Evolutionary conservation across 2,797 vertebrate genomes (phyloP), one percentile per base, ranked within the genome.

Genomic region (Chaetophractus vellerosus): DNA sequence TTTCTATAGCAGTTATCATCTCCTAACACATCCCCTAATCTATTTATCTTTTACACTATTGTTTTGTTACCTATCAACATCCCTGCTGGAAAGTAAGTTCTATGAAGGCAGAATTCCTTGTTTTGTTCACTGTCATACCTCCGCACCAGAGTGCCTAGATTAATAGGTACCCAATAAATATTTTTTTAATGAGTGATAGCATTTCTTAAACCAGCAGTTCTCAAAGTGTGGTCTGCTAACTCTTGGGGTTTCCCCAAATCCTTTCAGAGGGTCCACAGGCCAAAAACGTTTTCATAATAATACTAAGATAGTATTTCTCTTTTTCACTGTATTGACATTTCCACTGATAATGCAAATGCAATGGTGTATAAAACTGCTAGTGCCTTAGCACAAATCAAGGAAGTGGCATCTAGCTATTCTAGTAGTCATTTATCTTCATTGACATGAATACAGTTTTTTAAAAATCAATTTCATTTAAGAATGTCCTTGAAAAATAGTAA

Each of bases 261-360:
- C 88, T 50, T 72, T 83, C 36, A 64, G 78, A n/a, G 31, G 18
- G 38, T 14, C 41, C 36, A 61, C 50, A 63, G 38, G 23, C 52
- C 50, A 90, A 90, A 85, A 81, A 33, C 36, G 26, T 76, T 86
- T 90, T 63, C 59, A 90, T 68, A 86, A 61, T 21, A 86, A 71
- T 41, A 48, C 5, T 91, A 68, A 93, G 12, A 21, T 5, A 26
- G 16, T 41, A 33, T 64, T 23, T 78, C 12, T 9, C 36, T 78
- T 78, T 76, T 87, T 76, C 31, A 75, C 26, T 57, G 5, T 28
- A 36, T 33, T 78, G 55, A 71, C 55, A 63, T 45, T 63, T 61
- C 3, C n/a, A 50, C 28, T 36, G 33, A 86, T 12, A 14, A 9
- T 55, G 5, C 68, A 75, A 90, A 94, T 86, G 48, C 81, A 45